These are phyloP conservation scores for Mormyrus proboscirostris DNA, from an alignment of 2,797 vertebrate genomes.

Conservation along the genomic window DNA sequence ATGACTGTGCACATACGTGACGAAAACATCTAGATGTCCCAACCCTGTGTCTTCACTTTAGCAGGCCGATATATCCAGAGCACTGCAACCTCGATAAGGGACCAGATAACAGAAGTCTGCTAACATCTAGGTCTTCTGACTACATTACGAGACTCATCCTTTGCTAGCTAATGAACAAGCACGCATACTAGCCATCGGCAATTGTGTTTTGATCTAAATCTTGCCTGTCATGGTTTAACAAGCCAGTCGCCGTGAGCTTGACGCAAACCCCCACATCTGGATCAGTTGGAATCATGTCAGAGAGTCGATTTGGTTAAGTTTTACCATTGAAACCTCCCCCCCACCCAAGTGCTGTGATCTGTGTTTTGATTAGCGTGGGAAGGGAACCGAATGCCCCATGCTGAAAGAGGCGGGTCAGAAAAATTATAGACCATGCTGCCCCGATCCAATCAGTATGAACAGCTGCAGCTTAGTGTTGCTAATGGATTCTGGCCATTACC, in stretches of 20 bases:
- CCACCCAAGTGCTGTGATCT: neutral
- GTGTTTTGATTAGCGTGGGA: constrained; percentile 7
- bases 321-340: neutral
- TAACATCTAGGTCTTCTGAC: neutral
- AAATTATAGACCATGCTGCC: neutral
- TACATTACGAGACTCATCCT: neutral
- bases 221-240: neutral
- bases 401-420: neutral
- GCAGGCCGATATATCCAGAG: neutral
- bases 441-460: neutral
- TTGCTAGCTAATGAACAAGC: neutral
- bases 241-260: neutral
- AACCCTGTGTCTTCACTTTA: neutral
- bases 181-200: neutral
- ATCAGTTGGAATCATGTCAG: neutral
- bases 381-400: neutral
- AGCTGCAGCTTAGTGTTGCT: constrained; percentile 3
- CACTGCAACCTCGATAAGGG: neutral
- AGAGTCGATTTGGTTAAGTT: neutral
- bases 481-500: constrained; percentile 12
- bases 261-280: neutral
- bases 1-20: neutral
- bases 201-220: neutral
- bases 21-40: neutral
- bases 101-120: neutral